Evolutionary conservation across 2,888 invertebrate genomes (phyloP).

Genomic region (Ommatoiulus sabulosus): DNA sequence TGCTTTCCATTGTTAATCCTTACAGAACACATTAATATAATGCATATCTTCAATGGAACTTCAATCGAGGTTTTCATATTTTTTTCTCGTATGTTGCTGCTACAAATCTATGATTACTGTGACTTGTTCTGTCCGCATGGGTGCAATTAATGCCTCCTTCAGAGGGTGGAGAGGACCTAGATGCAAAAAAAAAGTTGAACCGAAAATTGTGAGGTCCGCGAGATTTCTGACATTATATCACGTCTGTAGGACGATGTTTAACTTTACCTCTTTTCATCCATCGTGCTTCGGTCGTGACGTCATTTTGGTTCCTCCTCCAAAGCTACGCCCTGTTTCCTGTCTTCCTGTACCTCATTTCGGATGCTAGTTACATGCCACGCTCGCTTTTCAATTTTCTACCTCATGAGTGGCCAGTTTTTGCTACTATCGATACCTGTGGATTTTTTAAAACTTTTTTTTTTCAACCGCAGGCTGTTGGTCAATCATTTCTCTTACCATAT

Average conservation of each 20-base stretch:
- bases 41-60: conserved; percentile 37
- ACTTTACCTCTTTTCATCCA: conserved; percentile 32
- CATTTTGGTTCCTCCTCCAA: not conserved
- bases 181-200: conserved; percentile 8
- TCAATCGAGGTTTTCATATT: not conserved
- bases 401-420: not conserved
- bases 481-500: not conserved
- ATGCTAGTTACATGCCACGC: not conserved
- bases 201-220: not conserved
- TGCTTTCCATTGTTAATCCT: conserved; percentile 32
- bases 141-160: not conserved
- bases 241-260: not conserved
- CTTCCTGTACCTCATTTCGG: conserved; percentile 11
- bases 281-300: not conserved
- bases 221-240: conserved; percentile 9
- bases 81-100: not conserved
- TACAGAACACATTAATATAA: conserved; percentile 38
- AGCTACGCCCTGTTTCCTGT: conserved; percentile 29
- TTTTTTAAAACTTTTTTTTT: not conserved
- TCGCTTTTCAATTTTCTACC: not conserved
- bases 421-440: not conserved
- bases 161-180: not conserved
- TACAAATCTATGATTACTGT: not conserved
- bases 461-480: not conserved
- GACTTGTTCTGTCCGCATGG: not conserved